Evolutionary conservation across 2,888 invertebrate species (phyloP).

Genomic region (Athrips mouffetella): DNA sequence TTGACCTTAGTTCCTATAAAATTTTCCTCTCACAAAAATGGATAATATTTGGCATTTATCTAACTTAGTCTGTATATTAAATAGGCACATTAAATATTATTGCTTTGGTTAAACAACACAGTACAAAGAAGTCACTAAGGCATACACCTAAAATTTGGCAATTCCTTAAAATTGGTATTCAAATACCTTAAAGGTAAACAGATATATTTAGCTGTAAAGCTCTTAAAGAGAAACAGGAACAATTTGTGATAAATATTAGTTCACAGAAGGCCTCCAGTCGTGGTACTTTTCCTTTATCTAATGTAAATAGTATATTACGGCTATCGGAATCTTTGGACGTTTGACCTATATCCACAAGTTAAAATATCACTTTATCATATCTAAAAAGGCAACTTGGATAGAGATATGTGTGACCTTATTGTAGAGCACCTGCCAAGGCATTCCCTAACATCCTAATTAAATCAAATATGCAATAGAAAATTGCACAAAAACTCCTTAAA

Average conservation of each 20-base stretch:
- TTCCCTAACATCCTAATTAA: constrained; percentile 57
- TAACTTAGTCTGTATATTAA: constrained; percentile 25
- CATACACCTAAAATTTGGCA: constrained; percentile 72
- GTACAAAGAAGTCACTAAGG: constrained; percentile 63
- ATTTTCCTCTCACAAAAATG: background rate
- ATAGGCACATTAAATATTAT: constrained; percentile 69
- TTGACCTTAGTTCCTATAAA: background rate
- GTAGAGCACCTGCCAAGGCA: constrained; percentile 73
- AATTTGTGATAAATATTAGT: constrained; percentile 23
- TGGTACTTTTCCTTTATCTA: constrained; percentile 53
- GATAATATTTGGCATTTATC: constrained; percentile 62
- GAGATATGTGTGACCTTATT: constrained; percentile 71
- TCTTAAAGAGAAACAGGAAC: constrained; percentile 55
- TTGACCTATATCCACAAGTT: constrained; percentile 62
- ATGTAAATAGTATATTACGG: constrained; percentile 59
- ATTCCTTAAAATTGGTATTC: constrained; percentile 57
- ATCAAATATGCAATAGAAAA: constrained; percentile 64
- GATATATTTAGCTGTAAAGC: constrained; percentile 64
- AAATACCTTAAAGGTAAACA: constrained; percentile 46
- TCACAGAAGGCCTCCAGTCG: constrained; percentile 52
- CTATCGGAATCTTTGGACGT: constrained; percentile 65
- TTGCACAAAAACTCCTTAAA: constrained; percentile 56
- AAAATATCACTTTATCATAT: constrained; percentile 71
- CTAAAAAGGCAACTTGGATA: constrained; percentile 76
- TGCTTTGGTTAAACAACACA: constrained; percentile 76